phyloP scores from a whole-genome alignment of 1,140 invertebrate genomes.

The Pogonognathellus flavescens region DNA sequence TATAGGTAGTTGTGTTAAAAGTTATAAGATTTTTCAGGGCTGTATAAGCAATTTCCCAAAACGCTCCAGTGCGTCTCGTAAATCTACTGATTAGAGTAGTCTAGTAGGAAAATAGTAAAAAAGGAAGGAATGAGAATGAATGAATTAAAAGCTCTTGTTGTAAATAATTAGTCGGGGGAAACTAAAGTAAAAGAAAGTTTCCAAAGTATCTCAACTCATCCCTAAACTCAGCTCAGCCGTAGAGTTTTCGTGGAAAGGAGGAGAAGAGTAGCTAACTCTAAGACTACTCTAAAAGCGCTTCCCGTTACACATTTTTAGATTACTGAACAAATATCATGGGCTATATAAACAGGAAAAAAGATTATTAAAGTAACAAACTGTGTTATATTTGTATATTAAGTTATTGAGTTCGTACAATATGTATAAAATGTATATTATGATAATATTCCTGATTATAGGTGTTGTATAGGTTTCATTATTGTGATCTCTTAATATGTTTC shows the following conservation, averaged over 20 bases:
- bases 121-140: slow-evolving; percentile 31
- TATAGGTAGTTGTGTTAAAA: neutral
- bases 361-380: too few relatives aligned
- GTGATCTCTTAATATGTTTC: too few relatives aligned
- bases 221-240: neutral
- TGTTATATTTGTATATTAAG: too few relatives aligned
- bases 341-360: too few relatives aligned
- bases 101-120: neutral
- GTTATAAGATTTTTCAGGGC: neutral
- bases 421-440: too few relatives aligned
- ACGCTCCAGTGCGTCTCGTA: neutral
- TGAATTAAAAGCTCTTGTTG: slow-evolving; percentile 45
- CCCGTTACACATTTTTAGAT: neutral
- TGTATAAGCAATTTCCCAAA: neutral
- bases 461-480: too few relatives aligned
- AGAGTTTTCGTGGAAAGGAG: neutral
- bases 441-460: too few relatives aligned
- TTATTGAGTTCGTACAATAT: too few relatives aligned
- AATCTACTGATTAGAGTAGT: neutral
- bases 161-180: slow-evolving; percentile 35
- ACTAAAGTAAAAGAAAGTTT: slow-evolving; percentile 22
- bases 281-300: too few relatives aligned
- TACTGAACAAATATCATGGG: neutral
- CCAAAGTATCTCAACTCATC: slow-evolving; percentile 23
- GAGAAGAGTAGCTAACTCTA: neutral